phyloP scores from a whole-genome alignment of 2,797 vertebrate species.

The Gallinago nigripennis region DNA sequence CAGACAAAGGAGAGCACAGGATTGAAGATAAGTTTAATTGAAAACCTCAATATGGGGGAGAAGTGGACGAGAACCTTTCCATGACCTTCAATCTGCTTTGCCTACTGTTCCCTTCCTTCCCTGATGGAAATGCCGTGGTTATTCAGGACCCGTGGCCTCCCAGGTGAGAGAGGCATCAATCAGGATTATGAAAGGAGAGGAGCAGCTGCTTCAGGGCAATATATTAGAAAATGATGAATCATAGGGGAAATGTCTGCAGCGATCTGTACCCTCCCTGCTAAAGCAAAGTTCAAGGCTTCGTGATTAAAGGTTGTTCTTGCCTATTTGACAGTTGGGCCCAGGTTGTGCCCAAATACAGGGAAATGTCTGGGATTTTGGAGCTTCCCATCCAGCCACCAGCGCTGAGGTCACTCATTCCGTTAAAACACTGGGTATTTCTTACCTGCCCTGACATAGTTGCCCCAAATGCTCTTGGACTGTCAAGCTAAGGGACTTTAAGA shows the following conservation, averaged over 20 bases:
- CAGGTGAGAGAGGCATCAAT: constrained; percentile 10
- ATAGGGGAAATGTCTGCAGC: background rate
- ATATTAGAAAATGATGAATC: background rate
- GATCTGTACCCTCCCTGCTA: background rate
- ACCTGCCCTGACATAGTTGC: background rate
- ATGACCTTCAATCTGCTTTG: background rate
- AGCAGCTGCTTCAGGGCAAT: background rate
- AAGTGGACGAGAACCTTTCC: background rate
- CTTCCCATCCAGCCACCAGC: background rate
- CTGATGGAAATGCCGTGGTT: background rate
- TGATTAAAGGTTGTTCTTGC: background rate
- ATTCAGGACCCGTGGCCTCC: background rate
- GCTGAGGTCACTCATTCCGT: accelerated
- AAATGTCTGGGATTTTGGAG: background rate
- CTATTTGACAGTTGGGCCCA: background rate
- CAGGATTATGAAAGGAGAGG: background rate
- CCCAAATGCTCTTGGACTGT: background rate
- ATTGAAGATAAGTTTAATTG: accelerated
- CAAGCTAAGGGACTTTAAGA: background rate
- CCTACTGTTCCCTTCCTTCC: background rate
- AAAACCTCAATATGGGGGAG: accelerated
- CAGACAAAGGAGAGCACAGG: background rate
- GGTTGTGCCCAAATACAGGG: background rate
- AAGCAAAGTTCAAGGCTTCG: background rate
- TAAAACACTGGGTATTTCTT: background rate